Evolutionary conservation across 1,140 invertebrate genomes (phyloP), one percentile per base, ranked within the genome.

Genomic region (Archivesica marissinica): DNA sequence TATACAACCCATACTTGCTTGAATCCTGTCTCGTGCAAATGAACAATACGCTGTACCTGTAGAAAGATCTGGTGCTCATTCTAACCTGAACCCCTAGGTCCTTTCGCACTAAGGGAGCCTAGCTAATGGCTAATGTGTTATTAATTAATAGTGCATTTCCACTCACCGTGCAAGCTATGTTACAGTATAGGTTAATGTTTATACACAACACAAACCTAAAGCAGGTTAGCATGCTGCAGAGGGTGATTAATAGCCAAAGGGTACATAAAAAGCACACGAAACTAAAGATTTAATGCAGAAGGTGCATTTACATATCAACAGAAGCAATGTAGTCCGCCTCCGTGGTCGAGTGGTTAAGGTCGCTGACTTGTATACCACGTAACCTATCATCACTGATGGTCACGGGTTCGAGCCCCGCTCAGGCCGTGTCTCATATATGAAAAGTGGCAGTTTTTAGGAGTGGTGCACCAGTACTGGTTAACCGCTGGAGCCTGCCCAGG

Each of bases 191-290:
- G n/a, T n/a, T n/a, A n/a, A n/a, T n/a, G n/a, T n/a, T n/a, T n/a
- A n/a, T n/a, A n/a, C n/a, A n/a, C n/a, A n/a, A n/a, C n/a, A n/a
- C n/a, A n/a, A n/a, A n/a, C n/a, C n/a, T 11, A 54, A 54, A n/a
- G 50, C n/a, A 54, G 50, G 50, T 54, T 54, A 54, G 50, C 50
- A 54, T 54, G 50, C 50, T n/a, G 23, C 50, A 54, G 50, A 54
- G 50, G 20, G 50, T 54, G 50, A 54, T 23, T 54, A 54, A 54
- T n/a, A 54, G 9, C 50, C 50, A 54, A 54, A 54, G 50, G 50
- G 50, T 54, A 54, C 50, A 54, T 54, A 54, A 54, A 54, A 54
- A n/a, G 7, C 20, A 4, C 3, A 4, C 23, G 4, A 54, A 9
- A 3, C 7, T 7, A 54, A 54, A 54, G 23, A n/a, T n/a, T n/a